Evolutionary conservation across 2,797 vertebrate species (phyloP).

Genomic region (Gambusia yucatana): DNA sequence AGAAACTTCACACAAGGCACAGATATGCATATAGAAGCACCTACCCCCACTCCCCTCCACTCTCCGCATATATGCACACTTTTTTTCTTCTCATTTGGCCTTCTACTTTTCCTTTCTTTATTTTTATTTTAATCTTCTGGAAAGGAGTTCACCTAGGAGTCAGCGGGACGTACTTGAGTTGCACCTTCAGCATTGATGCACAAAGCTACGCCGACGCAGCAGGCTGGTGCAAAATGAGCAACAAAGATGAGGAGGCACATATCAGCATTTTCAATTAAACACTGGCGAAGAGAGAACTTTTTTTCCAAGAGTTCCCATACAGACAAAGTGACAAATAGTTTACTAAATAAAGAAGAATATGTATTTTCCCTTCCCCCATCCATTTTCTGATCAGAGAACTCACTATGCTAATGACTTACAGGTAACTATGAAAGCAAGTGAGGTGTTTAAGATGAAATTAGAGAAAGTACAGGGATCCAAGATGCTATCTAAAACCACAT

Average conservation of each 20-base stretch:
- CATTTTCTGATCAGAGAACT: neutral
- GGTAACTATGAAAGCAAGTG: neutral
- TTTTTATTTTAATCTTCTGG: conserved; percentile 70
- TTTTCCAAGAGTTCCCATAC: conserved; percentile 28
- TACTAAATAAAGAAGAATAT: conserved; percentile 5
- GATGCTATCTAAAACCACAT: neutral
- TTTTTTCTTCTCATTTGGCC: conserved; percentile 66
- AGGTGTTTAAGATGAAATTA: neutral
- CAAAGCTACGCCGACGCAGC: conserved; percentile 49
- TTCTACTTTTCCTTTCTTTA: conserved; percentile 63
- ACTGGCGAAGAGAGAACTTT: conserved; percentile 45
- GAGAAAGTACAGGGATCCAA: neutral
- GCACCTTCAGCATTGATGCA: conserved; percentile 61
- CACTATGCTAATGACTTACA: neutral
- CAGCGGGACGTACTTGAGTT: conserved; percentile 72
- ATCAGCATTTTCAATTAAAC: conserved; percentile 64
- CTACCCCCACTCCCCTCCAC: neutral
- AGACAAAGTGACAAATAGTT: conserved; percentile 23
- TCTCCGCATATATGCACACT: conserved; percentile 33
- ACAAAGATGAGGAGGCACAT: conserved; percentile 46
- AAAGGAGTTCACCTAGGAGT: conserved; percentile 79
- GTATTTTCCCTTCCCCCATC: neutral
- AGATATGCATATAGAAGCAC: conserved; percentile 13
- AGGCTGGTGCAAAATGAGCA: conserved; percentile 50
- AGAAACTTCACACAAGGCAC: conserved; percentile 36